Evolutionary conservation across 2,797 vertebrate genomes (phyloP).

Genomic region (Clarias fuscus): DNA sequence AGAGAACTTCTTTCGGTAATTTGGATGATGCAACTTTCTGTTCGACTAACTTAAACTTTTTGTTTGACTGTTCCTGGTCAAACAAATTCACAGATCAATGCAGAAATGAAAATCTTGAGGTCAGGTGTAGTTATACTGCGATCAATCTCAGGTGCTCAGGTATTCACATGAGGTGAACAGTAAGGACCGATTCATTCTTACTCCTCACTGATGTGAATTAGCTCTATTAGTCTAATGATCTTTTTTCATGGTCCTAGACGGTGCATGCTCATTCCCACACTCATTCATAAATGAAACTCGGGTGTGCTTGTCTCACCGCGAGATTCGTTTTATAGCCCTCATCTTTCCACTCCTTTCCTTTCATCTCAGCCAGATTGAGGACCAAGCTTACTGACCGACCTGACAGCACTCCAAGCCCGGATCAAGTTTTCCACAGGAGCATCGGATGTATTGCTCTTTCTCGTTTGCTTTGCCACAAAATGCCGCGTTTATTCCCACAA

Average conservation of each 20-base stretch:
- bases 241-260: not conserved
- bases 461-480: not conserved
- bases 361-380: constrained; percentile 40
- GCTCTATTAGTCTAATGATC: not conserved
- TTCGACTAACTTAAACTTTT: no score
- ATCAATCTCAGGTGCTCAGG: not conserved
- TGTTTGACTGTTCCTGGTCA: not conserved
- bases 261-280: not conserved
- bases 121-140: not conserved
- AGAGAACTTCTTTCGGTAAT: not conserved
- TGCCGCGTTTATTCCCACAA: constrained; percentile 15
- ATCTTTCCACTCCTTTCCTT: constrained; percentile 29
- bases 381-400: constrained; percentile 11
- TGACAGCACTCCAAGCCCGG: constrained; percentile 34
- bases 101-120: no score
- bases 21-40: not conserved
- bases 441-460: constrained; percentile 25
- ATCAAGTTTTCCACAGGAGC: constrained; percentile 36
- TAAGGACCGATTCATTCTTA: not conserved
- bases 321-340: constrained; percentile 2
- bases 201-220: not conserved
- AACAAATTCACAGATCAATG: no score
- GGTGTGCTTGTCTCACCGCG: not conserved
- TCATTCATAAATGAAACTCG: not conserved
- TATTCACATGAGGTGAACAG: not conserved